Evolutionary conservation across 2,888 invertebrate species (phyloP).

Genomic region (Helleia helle): DNA sequence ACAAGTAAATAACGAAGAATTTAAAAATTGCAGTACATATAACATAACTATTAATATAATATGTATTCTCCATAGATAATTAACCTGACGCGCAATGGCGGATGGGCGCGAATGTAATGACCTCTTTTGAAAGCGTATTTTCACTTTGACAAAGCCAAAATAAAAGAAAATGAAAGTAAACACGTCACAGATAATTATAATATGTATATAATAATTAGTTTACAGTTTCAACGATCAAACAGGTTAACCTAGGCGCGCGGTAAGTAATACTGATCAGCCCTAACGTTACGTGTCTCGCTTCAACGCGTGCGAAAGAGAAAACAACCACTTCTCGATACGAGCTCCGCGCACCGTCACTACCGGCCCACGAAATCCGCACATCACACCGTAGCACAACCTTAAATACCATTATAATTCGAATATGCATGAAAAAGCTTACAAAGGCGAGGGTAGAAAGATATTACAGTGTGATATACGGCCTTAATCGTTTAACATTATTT

Average conservation of each 20-base stretch:
- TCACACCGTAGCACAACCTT: conserved; percentile 11
- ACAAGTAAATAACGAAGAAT: conserved; percentile 2
- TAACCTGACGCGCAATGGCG: background rate
- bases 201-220: conserved; percentile 3
- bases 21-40: conserved; percentile 1
- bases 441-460: background rate
- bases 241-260: conserved; percentile 36
- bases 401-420: background rate
- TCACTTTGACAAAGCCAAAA: background rate
- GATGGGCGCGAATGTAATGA: background rate
- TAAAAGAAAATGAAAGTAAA: conserved; percentile 7
- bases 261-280: conserved; percentile 31
- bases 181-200: conserved; percentile 7
- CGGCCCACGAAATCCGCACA: conserved; percentile 24
- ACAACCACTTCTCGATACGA: conserved; percentile 7
- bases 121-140: background rate
- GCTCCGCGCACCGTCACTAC: conserved; percentile 58
- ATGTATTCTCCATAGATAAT: background rate
- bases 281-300: background rate
- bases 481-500: conserved; percentile 32
- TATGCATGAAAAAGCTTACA: background rate
- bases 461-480: conserved; percentile 17
- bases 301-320: background rate
- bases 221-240: conserved; percentile 9
- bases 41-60: conserved; percentile 5